These are phyloP conservation scores for Xylota sylvarum DNA, from an alignment of 2,888 invertebrate species.

Conservation along the genomic window DNA sequence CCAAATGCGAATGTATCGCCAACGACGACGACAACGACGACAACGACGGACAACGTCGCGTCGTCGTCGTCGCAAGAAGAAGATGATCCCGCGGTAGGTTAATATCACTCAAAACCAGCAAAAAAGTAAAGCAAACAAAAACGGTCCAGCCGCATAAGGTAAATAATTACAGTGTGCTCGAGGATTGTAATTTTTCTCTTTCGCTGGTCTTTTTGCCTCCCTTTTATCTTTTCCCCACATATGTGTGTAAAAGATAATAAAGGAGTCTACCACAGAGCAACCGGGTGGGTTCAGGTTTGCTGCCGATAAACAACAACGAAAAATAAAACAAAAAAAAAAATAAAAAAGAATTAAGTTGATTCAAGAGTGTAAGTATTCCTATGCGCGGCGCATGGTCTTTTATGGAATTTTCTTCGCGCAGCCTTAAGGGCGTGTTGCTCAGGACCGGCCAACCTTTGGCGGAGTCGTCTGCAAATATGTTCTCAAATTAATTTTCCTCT, in stretches of 20 bases:
- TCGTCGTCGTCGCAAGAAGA: constrained; percentile 21
- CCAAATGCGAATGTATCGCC: constrained; percentile 55
- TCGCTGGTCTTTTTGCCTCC: constrained; percentile 37
- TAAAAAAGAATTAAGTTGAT: constrained; percentile 29
- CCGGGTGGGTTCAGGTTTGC: constrained; percentile 69
- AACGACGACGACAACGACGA: constrained; percentile 40
- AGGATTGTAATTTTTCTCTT: constrained; percentile 73
- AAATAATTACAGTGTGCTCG: constrained; percentile 76
- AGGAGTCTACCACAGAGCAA: constrained; percentile 62
- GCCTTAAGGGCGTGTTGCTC: constrained; percentile 58
- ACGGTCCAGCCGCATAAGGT: constrained; percentile 69
- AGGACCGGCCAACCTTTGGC: constrained; percentile 59
- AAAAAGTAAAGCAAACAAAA: constrained; percentile 69
- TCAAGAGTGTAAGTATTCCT: constrained; percentile 63
- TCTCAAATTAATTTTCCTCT: constrained; percentile 66
- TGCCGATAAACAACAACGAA: constrained; percentile 26
- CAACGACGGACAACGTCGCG: not conserved
- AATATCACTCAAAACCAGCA: constrained; percentile 67
- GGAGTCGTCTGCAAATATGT: constrained; percentile 56
- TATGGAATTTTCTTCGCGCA: constrained; percentile 51
- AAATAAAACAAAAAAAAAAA: not conserved
- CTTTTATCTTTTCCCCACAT: constrained; percentile 60
- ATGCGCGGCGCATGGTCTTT: constrained; percentile 34
- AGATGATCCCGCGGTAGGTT: constrained; percentile 74
- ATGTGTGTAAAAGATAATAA: constrained; percentile 61